A percentile compares a stretch with the other conserved stretches of the same genome.
These are phyloP conservation scores for Clepsis dumicolana DNA, from an alignment of 2,888 invertebrate species.

Conservation along the genomic window DNA sequence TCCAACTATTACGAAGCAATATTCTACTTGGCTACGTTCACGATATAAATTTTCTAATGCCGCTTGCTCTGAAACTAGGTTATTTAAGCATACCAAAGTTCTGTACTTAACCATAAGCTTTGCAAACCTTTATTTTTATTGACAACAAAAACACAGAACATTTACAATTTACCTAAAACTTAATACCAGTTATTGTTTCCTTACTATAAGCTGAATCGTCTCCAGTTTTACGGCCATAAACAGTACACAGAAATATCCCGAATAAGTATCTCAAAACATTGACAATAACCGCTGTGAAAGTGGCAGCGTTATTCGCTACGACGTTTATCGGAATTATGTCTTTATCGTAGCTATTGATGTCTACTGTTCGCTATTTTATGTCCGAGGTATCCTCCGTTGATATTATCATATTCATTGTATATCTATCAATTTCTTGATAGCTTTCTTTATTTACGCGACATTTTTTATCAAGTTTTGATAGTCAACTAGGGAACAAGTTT, in stretches of 20 bases:
- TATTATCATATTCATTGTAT: conserved; percentile 15
- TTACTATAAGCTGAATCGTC: neutral
- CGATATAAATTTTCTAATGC: conserved; percentile 16
- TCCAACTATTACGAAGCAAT: conserved; percentile 34
- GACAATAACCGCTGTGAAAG: conserved; percentile 19
- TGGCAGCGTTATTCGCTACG: conserved; percentile 17
- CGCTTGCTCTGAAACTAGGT: neutral
- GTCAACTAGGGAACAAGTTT: too few relatives aligned
- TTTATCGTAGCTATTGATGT: conserved; percentile 24
- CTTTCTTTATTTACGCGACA: conserved; percentile 23
- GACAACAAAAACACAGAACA: neutral
- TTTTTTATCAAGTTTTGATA: too few relatives aligned
- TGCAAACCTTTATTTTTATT: neutral
- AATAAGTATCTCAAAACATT: conserved; percentile 17
- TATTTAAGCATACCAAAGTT: neutral
- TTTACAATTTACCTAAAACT: neutral
- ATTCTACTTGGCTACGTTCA: conserved; percentile 20
- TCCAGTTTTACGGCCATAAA: neutral
- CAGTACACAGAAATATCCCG: neutral
- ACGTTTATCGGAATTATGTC: conserved; percentile 32
- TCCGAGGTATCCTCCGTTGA: conserved; percentile 28
- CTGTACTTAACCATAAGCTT: neutral
- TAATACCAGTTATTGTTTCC: neutral
- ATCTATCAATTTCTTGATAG: conserved; percentile 8
- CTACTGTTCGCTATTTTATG: conserved; percentile 20